phyloP scores from a whole-genome alignment of 2,888 invertebrate species.

The Drosophila buzzatii region DNA sequence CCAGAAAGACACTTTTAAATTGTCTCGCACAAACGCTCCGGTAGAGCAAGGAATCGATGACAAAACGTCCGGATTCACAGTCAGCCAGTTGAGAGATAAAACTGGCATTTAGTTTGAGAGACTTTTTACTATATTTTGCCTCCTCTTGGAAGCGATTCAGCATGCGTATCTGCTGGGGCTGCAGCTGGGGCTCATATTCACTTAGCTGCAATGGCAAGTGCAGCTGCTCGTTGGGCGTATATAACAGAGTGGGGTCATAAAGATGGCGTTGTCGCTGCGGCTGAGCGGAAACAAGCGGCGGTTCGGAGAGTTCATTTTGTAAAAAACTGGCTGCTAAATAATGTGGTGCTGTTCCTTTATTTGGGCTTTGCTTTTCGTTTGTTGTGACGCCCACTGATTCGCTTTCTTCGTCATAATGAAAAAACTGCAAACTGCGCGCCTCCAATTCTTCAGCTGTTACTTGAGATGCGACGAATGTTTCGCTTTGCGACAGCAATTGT shows the following conservation, averaged over 20 bases:
- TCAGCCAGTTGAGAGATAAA: slow-evolving; percentile 41
- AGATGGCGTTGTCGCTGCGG: slow-evolving; percentile 42
- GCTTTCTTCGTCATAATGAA: slow-evolving; percentile 47
- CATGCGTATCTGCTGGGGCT: slow-evolving; percentile 66
- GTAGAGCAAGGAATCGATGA: slow-evolving; percentile 67
- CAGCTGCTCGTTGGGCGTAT: slow-evolving; percentile 57
- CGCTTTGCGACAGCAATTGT: slow-evolving; percentile 55
- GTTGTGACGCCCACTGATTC: background rate
- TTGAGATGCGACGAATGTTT: slow-evolving; percentile 2
- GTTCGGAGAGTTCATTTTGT: slow-evolving; percentile 78
- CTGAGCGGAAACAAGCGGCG: slow-evolving; percentile 53
- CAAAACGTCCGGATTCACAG: slow-evolving; percentile 31
- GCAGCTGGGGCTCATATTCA: slow-evolving; percentile 37
- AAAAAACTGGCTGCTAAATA: slow-evolving; percentile 78
- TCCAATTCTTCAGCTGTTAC: slow-evolving; percentile 36
- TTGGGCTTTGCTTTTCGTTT: background rate
- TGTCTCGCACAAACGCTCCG: slow-evolving; percentile 67
- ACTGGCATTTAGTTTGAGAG: slow-evolving; percentile 38
- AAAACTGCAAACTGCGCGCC: slow-evolving; percentile 66
- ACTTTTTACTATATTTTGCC: slow-evolving; percentile 21
- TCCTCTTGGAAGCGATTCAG: slow-evolving; percentile 81
- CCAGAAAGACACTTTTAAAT: slow-evolving; percentile 81
- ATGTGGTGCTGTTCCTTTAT: slow-evolving; percentile 8
- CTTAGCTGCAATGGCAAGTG: slow-evolving; percentile 52
- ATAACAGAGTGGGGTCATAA: slow-evolving; percentile 62